Evolutionary conservation across 1,140 invertebrate species (phyloP).

Genomic region (Bombus polaris): DNA sequence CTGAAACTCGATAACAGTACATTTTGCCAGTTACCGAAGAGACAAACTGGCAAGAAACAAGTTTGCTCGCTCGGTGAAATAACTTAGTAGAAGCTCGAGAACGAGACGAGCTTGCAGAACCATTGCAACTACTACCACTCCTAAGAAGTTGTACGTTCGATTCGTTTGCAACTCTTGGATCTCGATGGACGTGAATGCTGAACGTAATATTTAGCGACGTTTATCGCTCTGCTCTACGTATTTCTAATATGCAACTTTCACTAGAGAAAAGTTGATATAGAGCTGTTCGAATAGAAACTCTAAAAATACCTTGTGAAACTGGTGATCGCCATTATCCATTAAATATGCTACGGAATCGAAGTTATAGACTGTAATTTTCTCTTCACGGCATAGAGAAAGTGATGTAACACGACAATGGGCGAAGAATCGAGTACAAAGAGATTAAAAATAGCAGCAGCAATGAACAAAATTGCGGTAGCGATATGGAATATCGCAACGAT

Average conservation of each 20-base stretch:
- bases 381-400: no score
- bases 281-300: not conserved
- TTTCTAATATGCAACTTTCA: not conserved
- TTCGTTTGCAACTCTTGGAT: not conserved
- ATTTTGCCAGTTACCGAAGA: not conserved
- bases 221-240: not conserved
- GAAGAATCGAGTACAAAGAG: not conserved
- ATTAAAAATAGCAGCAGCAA: not conserved
- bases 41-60: conserved; percentile 12
- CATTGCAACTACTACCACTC: not conserved
- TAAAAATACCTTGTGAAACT: not conserved
- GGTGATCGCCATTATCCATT: not conserved
- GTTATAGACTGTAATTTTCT: not conserved
- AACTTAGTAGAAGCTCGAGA: not conserved
- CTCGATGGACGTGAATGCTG: not conserved
- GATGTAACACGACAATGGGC: no score
- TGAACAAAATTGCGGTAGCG: not conserved
- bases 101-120: not conserved
- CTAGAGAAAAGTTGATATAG: not conserved
- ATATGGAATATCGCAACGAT: not conserved
- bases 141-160: not conserved
- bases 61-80: not conserved
- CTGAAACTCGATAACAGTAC: not conserved
- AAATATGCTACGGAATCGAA: not conserved
- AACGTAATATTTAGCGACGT: not conserved